Base-by-base conservation (phyloP, 2,888 invertebrate genomes). In the Apodemia mormo region DNA sequence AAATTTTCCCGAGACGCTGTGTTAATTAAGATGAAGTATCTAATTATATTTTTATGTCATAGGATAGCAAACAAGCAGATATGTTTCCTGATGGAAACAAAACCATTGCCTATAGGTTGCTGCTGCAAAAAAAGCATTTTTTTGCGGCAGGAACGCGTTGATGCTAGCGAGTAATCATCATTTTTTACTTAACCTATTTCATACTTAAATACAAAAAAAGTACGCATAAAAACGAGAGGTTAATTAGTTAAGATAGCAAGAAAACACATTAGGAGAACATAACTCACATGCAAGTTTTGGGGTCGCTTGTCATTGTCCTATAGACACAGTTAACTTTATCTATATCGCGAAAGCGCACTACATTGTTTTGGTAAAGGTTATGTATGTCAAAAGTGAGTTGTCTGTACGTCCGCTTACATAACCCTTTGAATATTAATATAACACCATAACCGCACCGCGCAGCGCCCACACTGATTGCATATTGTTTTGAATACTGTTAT, bases 401-500 rank as follows among this genome's bases (percentile, higher is more conserved):
- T 69, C 68, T 65, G 68, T 66, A 68, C 68, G 70, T 71, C 73
- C 71, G 71, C 64, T 75, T 74, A 73, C 70, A 71, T 71, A 73
- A 75, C 66, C 65, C 14, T 65, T 68, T 54, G 67, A 71, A 68
- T 74, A 72, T 72, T 73, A 74, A 75, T 72, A 65, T 52, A 72
- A 73, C 71, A 71, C 73, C 72, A 73, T 74, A 73, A 68, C 61
- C 61, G 56, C 66, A 65, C 54, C 66, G 65, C 75, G 49, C 49
- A 14, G 49, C 49, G 67, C 75, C 75, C 71, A 75, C 75, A 37
- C 69, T 74, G 75, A 75, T 75, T 75, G 74, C 72, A 68, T 73
- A 75, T 75, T 75, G 75, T 75, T 69, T 71, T 70, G 65, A 54
- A 69, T 69, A 69, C 66, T 33, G 52, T 66, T 66, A 68, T 43